These are phyloP conservation scores for Zingel zingel DNA, from an alignment of 2,113 vertebrate species.

Conservation along the genomic window DNA sequence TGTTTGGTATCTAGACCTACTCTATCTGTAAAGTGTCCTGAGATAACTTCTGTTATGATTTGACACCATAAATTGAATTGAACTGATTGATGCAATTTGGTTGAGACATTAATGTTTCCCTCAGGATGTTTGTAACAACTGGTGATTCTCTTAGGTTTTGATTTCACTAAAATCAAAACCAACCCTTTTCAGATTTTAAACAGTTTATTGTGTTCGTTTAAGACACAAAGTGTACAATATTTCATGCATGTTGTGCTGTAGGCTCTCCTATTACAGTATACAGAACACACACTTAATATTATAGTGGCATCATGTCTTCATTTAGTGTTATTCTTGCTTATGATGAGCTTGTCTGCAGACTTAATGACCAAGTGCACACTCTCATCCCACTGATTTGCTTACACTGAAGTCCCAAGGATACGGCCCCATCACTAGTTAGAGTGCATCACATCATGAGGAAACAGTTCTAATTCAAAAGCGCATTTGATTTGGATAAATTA, in stretches of 20 bases:
- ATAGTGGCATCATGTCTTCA: conserved; percentile 2
- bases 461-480: conserved; percentile 32
- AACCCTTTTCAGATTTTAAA: background rate
- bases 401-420: conserved; percentile 36
- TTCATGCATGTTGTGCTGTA: background rate
- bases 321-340: conserved; percentile 18
- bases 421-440: conserved; percentile 11
- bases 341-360: conserved; percentile 50
- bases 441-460: conserved; percentile 36
- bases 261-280: background rate
- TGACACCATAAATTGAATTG: no score
- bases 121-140: background rate
- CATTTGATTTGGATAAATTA: conserved; percentile 35
- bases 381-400: conserved; percentile 41
- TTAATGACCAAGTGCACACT: conserved; percentile 50
- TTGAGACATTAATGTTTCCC: background rate
- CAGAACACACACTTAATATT: background rate
- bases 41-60: no score
- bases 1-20: no score
- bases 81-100: background rate
- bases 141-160: background rate
- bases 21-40: no score
- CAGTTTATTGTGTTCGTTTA: background rate
- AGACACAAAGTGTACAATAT: background rate
- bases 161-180: background rate